Conservation (phyloP, 2,888 invertebrate species). For the Lasioglossum lativentre region DNA sequence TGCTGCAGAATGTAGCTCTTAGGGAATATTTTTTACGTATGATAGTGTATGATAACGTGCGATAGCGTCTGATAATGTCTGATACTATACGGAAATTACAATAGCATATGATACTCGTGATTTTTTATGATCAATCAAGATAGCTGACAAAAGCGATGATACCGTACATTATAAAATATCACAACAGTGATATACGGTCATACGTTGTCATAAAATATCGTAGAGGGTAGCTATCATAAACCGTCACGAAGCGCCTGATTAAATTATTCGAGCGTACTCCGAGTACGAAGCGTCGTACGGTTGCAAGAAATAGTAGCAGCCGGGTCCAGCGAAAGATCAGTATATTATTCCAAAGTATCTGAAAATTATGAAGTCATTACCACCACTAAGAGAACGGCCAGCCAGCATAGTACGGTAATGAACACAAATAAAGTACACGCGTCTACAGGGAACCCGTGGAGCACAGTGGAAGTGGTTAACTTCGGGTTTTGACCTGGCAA, state of each 20-base stretch:
- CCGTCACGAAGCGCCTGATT: neutral
- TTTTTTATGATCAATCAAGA: neutral
- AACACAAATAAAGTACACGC: conserved; percentile 11
- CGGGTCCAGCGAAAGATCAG: neutral
- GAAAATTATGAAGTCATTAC: conserved; percentile 12
- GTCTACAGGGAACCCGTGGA: conserved; percentile 1
- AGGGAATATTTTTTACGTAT: too few species aligned
- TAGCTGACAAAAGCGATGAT: neutral
- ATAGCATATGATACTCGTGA: neutral
- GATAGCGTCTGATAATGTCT: neutral
- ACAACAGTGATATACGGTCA: neutral
- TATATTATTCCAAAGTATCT: neutral
- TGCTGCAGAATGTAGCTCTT: too few species aligned
- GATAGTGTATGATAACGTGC: too few species aligned
- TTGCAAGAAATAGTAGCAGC: neutral
- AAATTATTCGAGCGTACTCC: neutral
- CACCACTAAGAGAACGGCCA: conserved; percentile 5
- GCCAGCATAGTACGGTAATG: conserved; percentile 1
- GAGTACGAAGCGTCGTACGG: neutral
- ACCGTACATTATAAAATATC: neutral
- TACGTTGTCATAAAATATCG: neutral
- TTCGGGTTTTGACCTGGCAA: conserved; percentile 19
- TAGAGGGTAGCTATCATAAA: neutral
- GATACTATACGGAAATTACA: neutral
- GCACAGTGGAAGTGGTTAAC: neutral